Conservation (phyloP, 2,797 vertebrate species). For the Buphagus erythrorhynchus region DNA sequence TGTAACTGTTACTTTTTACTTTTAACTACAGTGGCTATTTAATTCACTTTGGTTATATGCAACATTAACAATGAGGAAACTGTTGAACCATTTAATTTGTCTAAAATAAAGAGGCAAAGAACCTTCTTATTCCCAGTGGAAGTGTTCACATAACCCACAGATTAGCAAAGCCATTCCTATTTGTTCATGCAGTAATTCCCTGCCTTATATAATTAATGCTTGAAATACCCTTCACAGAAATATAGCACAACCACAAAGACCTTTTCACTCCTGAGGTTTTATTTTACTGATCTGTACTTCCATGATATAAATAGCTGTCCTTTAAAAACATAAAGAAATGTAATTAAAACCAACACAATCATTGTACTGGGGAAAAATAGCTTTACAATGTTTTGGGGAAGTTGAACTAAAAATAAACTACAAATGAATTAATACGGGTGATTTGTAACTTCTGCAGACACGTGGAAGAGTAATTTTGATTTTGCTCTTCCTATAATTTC, state of each 20-base stretch:
- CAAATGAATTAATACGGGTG: not conserved
- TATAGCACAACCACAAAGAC: not conserved
- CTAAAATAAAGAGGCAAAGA: slow-evolving; percentile 35
- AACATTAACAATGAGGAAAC: slow-evolving; percentile 34
- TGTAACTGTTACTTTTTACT: not conserved
- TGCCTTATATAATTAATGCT: not conserved
- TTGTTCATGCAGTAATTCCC: not conserved
- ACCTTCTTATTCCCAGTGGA: slow-evolving; percentile 20
- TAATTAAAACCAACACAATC: not conserved
- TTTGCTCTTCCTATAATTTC: not conserved
- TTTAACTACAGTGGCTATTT: slow-evolving; percentile 19
- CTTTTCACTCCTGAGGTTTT: not conserved
- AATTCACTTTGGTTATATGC: slow-evolving; percentile 43
- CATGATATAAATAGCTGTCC: not conserved
- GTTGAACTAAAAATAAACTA: not conserved
- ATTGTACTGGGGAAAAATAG: not conserved
- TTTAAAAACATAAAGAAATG: not conserved
- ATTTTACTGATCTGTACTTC: not conserved
- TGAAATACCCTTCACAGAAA: slow-evolving; percentile 11
- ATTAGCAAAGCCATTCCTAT: not conserved
- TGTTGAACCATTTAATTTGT: slow-evolving; percentile 6
- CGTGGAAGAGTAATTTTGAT: slow-evolving; percentile 9
- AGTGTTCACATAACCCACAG: not conserved
- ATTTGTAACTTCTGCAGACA: not conserved
- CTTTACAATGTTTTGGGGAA: not conserved